Percentiles rank a stretch among this genome's conserved stretches.
These are phyloP conservation scores for Cephalotes varians DNA, from an alignment of 2,888 invertebrate species.

Conservation along the genomic window DNA sequence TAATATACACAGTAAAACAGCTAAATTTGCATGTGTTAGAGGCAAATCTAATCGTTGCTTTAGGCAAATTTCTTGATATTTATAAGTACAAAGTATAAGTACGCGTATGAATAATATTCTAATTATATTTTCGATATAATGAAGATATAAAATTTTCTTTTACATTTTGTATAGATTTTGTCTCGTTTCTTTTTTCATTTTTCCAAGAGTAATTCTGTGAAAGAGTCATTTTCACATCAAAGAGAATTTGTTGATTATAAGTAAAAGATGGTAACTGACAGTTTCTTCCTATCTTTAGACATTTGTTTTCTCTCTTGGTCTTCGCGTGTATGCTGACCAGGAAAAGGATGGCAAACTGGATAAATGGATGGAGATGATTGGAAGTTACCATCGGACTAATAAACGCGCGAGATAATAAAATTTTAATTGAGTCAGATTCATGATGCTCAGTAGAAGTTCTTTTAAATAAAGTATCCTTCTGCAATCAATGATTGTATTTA, in stretches of 20 bases:
- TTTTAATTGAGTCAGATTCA: constrained; percentile 43
- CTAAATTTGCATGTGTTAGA: not conserved
- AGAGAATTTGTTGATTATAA: constrained; percentile 26
- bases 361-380: constrained; percentile 70
- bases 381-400: constrained; percentile 51
- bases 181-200: constrained; percentile 11
- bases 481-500: not conserved
- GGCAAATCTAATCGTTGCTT: not conserved
- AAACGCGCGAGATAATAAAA: constrained; percentile 15
- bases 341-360: constrained; percentile 68
- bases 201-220: constrained; percentile 9
- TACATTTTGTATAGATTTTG: constrained; percentile 11
- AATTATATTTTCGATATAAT: not conserved
- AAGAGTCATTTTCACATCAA: constrained; percentile 14
- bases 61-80: not conserved
- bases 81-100: not conserved
- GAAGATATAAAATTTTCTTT: not conserved
- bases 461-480: not conserved
- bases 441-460: not conserved
- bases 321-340: constrained; percentile 72
- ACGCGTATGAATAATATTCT: not conserved
- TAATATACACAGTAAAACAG: not conserved
- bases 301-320: constrained; percentile 70
- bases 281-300: constrained; percentile 61
- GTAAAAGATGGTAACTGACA: constrained; percentile 43